Evolutionary conservation across 1,140 invertebrate species (phyloP).

Genomic region (Lineus longissimus): DNA sequence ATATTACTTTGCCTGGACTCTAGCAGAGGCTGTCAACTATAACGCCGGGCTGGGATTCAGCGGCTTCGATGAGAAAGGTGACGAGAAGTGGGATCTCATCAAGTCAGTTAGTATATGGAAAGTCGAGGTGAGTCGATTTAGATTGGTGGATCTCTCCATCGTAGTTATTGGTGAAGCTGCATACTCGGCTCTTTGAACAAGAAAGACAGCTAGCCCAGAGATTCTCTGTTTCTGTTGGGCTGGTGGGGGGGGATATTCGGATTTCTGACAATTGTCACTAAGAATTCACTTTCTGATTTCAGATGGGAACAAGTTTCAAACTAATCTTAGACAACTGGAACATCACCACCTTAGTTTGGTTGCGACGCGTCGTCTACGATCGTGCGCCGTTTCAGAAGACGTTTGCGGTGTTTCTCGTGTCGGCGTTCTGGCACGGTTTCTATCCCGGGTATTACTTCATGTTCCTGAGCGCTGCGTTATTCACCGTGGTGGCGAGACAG

Average conservation of each 20-base stretch:
- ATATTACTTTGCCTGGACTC: slow-evolving; percentile 96
- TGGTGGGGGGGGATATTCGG: too few relatives aligned
- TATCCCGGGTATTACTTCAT: slow-evolving; percentile 97
- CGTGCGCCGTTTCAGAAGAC: slow-evolving; percentile 51
- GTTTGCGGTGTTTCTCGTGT: slow-evolving; percentile 75
- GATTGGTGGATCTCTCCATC: too few relatives aligned
- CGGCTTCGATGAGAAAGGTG: slow-evolving; percentile 72
- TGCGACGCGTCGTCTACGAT: slow-evolving; percentile 45
- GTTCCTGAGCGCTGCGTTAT: slow-evolving; percentile 81
- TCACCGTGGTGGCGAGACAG: slow-evolving; percentile 75
- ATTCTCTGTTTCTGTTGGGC: too few relatives aligned
- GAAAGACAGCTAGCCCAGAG: too few relatives aligned
- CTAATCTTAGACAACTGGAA: slow-evolving; percentile 48
- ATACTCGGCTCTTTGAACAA: too few relatives aligned
- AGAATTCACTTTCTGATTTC: slow-evolving; percentile 22
- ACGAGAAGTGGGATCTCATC: slow-evolving; percentile 76
- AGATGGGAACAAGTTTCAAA: slow-evolving; percentile 44
- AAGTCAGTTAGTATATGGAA: slow-evolving; percentile 84
- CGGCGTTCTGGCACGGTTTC: slow-evolving; percentile 93
- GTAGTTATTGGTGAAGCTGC: too few relatives aligned
- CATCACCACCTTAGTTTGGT: slow-evolving; percentile 38
- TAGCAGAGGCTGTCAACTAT: slow-evolving; percentile 88
- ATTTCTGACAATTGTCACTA: too few relatives aligned
- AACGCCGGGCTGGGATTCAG: slow-evolving; percentile 88
- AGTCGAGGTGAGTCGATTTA: slow-evolving; percentile 82